Evolutionary conservation across 1,140 invertebrate species (phyloP), one percentile per base, ranked within the genome.

Genomic region (Heterodera schachtii): DNA sequence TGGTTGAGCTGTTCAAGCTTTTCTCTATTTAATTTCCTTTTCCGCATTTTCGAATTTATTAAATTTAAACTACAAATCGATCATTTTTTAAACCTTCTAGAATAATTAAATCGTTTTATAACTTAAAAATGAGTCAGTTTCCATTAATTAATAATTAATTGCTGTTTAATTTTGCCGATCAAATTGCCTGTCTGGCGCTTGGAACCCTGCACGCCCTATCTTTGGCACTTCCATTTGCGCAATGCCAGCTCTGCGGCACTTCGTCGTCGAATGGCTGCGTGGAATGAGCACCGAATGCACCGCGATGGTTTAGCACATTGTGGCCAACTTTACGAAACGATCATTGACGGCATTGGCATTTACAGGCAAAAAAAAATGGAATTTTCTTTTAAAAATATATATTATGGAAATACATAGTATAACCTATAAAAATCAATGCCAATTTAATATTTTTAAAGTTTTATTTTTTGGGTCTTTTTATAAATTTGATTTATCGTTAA

Each of bases 141-240:
- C 31, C 31, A 31, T 31, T 31, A 0, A 31, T 31, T n/a, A 78
- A 80, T 9, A 69, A 7, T 43, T 9, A 7, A 75, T 79, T 43
- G 2, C 3, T 46, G 44, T 8, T 80, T 16, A 21, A 6, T 6
- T n/a, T 84, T 80, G 41, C 41, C 84, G 31, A 84, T 84, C 3
- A 11, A 82, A 81, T 75, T 83, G 44, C 83, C 83, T 1, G 82
- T 84, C 11, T 84, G 85, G 85, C 52, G 69, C 9, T 6, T 41
- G 57, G 83, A 84, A 21, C 83, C 83, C 5, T 84, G 83, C 60
- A 84, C 85, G 11, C 85, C 85, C 8, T 84, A 78, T 60, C 70
- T 84, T 79, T 86, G 82, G 82, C 46, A 86, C 74, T 77, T 84
- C 8, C 83, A 84, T 71, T 67, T 84, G 84, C 57, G 60, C 31